A percentile compares a stretch with the other conserved stretches of the same genome.
phyloP scores from a whole-genome alignment of 2,888 invertebrate genomes.

The Pachliopta kotzebuea region DNA sequence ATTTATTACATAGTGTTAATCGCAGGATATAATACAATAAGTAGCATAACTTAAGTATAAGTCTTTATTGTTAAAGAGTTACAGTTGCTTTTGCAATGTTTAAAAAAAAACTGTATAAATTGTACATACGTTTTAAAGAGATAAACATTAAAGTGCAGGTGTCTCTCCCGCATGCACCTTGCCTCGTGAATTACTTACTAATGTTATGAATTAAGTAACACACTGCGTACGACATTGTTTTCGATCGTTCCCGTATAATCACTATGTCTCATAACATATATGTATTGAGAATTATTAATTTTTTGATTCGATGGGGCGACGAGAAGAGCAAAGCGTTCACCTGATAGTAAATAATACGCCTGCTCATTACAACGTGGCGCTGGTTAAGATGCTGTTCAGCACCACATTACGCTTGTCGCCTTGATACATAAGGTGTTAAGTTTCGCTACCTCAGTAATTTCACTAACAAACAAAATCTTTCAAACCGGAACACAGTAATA shows the following conservation, averaged over 20 bases:
- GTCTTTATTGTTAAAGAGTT: background rate
- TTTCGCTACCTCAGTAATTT: too few species aligned
- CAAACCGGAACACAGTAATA: too few species aligned
- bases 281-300: too few species aligned
- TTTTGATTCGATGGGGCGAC: too few species aligned
- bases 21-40: slow-evolving; percentile 3
- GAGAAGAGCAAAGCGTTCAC: too few species aligned
- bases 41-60: background rate
- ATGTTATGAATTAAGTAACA: slow-evolving; percentile 39
- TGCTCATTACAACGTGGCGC: too few species aligned
- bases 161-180: slow-evolving; percentile 48
- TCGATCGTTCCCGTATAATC: slow-evolving; percentile 1
- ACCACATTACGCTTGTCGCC: too few species aligned
- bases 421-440: too few species aligned
- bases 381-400: too few species aligned
- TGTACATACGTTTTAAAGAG: slow-evolving; percentile 29
- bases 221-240: slow-evolving; percentile 22
- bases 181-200: slow-evolving; percentile 43
- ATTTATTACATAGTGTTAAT: slow-evolving; percentile 21
- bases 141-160: slow-evolving; percentile 42
- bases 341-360: too few species aligned
- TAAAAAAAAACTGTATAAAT: slow-evolving; percentile 16
- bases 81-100: slow-evolving; percentile 7
- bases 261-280: background rate
- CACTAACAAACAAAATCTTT: too few species aligned